A percentile compares a stretch with the other conserved stretches of the same genome.
Evolutionary conservation across 2,888 invertebrate genomes (phyloP).

Genomic region (Patella ulyssiponensis): DNA sequence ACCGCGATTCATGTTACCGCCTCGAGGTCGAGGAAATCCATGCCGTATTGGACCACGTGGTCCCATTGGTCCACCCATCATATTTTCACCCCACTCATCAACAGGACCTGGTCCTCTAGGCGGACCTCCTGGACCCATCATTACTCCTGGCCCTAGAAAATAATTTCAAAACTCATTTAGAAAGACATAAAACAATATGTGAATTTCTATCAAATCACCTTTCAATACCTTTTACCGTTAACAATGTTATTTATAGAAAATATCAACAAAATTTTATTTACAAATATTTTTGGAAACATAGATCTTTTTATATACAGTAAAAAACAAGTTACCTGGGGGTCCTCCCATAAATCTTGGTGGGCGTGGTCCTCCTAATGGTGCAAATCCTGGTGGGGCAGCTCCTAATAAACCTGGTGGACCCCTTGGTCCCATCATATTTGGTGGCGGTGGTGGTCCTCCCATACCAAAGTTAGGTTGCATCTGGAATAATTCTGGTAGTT

Average conservation of each 20-base stretch:
- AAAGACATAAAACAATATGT: background rate
- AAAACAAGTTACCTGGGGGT: background rate
- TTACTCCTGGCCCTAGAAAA: slow-evolving; percentile 25
- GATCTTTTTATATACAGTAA: no score
- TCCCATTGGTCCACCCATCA: slow-evolving; percentile 45
- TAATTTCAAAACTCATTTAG: no score
- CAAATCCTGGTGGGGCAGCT: slow-evolving; percentile 59
- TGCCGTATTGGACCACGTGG: slow-evolving; percentile 39
- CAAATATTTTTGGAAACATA: no score
- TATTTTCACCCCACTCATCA: slow-evolving; percentile 45
- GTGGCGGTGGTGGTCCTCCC: background rate
- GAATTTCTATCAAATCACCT: no score
- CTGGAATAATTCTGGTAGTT: slow-evolving; percentile 38
- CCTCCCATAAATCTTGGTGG: slow-evolving; percentile 20
- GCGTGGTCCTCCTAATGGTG: slow-evolving; percentile 34
- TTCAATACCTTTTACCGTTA: no score
- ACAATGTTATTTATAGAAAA: no score
- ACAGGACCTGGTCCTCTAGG: slow-evolving; percentile 23
- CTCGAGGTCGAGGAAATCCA: slow-evolving; percentile 27
- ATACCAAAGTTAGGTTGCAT: slow-evolving; percentile 21
- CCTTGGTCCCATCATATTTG: slow-evolving; percentile 48
- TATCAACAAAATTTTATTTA: no score
- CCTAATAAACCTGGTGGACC: slow-evolving; percentile 55
- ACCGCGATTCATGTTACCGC: slow-evolving; percentile 34
- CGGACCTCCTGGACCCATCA: slow-evolving; percentile 14